phyloP scores from a whole-genome alignment of 2,797 vertebrate species.

The Sebastes vulpes region DNA sequence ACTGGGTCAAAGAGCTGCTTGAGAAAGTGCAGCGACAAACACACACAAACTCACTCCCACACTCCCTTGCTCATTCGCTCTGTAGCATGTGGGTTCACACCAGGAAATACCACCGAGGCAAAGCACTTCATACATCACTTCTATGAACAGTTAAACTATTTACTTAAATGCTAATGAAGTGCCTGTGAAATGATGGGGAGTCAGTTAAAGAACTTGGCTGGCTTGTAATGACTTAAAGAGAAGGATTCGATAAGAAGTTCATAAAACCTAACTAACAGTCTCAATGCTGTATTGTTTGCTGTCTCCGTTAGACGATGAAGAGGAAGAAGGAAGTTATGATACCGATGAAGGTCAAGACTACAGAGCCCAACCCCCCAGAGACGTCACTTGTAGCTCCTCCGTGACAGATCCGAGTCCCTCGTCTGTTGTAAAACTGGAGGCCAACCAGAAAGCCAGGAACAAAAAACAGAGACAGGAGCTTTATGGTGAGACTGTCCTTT shows the following conservation, averaged over 20 bases:
- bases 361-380: slow-evolving; percentile 73
- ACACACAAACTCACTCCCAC: slow-evolving; percentile 28
- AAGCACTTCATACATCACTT: slow-evolving; percentile 72
- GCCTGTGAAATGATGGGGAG: slow-evolving; percentile 47
- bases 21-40: slow-evolving; percentile 48
- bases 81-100: slow-evolving; percentile 58
- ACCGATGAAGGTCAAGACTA: slow-evolving; percentile 88
- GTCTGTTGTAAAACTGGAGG: slow-evolving; percentile 96
- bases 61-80: slow-evolving; percentile 18
- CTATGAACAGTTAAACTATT: slow-evolving; percentile 54
- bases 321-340: slow-evolving; percentile 89
- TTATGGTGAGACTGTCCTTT: slow-evolving; percentile 84
- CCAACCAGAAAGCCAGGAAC: slow-evolving; percentile 97
- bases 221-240: slow-evolving; percentile 25
- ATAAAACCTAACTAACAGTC: neutral
- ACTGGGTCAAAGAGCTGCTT: slow-evolving; percentile 54
- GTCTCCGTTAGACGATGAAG: slow-evolving; percentile 75
- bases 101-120: slow-evolving; percentile 63
- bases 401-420: slow-evolving; percentile 92
- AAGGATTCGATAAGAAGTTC: slow-evolving; percentile 24
- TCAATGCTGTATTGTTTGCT: slow-evolving; percentile 24
- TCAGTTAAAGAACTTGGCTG: slow-evolving; percentile 22
- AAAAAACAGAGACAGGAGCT: slow-evolving; percentile 96
- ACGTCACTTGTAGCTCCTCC: slow-evolving; percentile 80
- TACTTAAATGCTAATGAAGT: slow-evolving; percentile 68